A percentile compares a stretch with the other conserved stretches of the same genome.
Conservation (phyloP, 30 jellyfish, hydroid and myxozoan species). For the Hydractinia symbiolongicarpus region DNA sequence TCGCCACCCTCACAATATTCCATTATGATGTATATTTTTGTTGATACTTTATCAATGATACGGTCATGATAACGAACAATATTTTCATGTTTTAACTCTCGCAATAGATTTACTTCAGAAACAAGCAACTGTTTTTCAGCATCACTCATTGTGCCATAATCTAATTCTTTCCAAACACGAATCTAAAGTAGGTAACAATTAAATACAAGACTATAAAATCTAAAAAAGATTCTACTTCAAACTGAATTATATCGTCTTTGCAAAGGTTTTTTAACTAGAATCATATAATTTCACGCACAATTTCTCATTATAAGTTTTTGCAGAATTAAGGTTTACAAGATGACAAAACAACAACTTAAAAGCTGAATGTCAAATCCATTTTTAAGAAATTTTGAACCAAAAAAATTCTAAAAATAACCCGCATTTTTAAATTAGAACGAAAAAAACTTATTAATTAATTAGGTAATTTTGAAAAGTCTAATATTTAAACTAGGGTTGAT, state of each 20-base stretch:
- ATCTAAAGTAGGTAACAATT: conserved; percentile 15
- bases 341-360: too few relatives aligned
- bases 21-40: conserved; percentile 80
- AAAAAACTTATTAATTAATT: too few relatives aligned
- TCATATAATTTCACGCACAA: too few relatives aligned
- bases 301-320: too few relatives aligned
- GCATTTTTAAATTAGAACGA: too few relatives aligned
- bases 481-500: too few relatives aligned
- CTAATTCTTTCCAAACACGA: conserved; percentile 80
- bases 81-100: conserved; percentile 70
- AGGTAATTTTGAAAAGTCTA: too few relatives aligned
- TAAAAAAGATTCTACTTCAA: not conserved
- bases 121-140: conserved; percentile 77
- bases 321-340: too few relatives aligned
- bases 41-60: conserved; percentile 54
- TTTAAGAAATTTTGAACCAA: too few relatives aligned
- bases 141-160: conserved; percentile 79
- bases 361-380: too few relatives aligned
- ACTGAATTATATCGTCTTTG: not conserved
- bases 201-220: not conserved
- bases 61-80: conserved; percentile 83
- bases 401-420: too few relatives aligned
- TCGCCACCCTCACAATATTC: conserved; percentile 92
- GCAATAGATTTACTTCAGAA: conserved; percentile 73
- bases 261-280: too few relatives aligned